Evolutionary conservation across 2,797 vertebrate species (phyloP), one percentile per base, ranked within the genome.

Genomic region (Gallinago nigripennis): DNA sequence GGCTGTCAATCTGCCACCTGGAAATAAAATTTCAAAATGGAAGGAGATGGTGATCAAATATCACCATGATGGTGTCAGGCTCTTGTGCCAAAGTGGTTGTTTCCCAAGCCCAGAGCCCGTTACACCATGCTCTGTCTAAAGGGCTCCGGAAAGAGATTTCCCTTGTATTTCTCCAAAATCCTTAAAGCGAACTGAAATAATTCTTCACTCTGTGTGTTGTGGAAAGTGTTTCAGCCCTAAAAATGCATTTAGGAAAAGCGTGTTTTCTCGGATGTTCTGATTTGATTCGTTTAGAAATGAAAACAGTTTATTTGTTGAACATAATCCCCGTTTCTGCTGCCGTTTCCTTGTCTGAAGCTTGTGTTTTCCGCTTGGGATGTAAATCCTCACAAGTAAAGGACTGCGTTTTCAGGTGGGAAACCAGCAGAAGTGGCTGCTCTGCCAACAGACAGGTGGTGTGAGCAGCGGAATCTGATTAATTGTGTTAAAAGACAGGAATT

Each of bases 41-140:
- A 21, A 63, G 30, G 17, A 61, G 18, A 3, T 35, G 41, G 14
- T 82, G 75, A 31, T 46, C 28, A 50, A 60, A 65, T 39, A 8
- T 54, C 66, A 51, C 71, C 17, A 5, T 1, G 9, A 30, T 18
- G 71, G 43, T 21, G 5, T 31, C 30, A 12, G 5, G 43, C 23
- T 37, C 24, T 9, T 4, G 41, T 63, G 66, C 63, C 63, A n/a
- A 30, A 60, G 6, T 1, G 7, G 9, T 48, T n/a, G 27, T 50
- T 54, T 53, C 37, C 56, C 41, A 8, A 23, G 27, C 70, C 69
- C 15, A 2, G 45, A 8, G 23, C 20, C 0, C 28, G 27, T 46
- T 14, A 1, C 19, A 6, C 20, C 14, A 0, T 51, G 31, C 37
- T 53, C 12, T 25, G 2, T 4, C 2, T 23, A 46, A 48, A 28